Evolutionary conservation across 2,888 invertebrate species (phyloP).

Genomic region (Baronia brevicornis): DNA sequence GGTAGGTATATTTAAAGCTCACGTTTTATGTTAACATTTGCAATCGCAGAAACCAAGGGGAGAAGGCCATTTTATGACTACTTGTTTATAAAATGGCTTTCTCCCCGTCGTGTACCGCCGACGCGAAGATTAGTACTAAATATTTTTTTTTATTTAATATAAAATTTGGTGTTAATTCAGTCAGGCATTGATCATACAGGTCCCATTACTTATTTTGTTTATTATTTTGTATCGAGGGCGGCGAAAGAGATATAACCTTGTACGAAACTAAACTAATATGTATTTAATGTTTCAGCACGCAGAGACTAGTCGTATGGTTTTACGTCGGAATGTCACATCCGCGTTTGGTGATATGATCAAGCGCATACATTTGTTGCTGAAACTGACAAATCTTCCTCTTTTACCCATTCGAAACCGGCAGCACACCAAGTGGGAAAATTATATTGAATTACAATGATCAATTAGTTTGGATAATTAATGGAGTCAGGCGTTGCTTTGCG

Average conservation of each 20-base stretch:
- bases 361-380: constrained; percentile 10
- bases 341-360: constrained; percentile 18
- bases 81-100: not conserved
- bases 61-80: not conserved
- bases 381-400: no score
- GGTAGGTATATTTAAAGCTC: constrained; percentile 4
- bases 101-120: constrained; percentile 8
- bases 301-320: constrained; percentile 46
- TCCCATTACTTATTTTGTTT: constrained; percentile 39
- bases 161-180: constrained; percentile 64
- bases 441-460: no score
- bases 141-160: constrained; percentile 35
- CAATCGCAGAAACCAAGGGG: constrained; percentile 2
- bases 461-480: constrained; percentile 8
- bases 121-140: constrained; percentile 31
- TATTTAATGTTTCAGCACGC: constrained; percentile 46
- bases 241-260: constrained; percentile 27
- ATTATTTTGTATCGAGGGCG: constrained; percentile 27
- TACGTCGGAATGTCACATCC: constrained; percentile 34
- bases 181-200: constrained; percentile 53
- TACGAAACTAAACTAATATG: constrained; percentile 31
- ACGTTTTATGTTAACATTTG: constrained; percentile 1
- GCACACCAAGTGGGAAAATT: no score
- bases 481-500: no score
- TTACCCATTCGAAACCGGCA: no score